Percentiles rank a stretch among this genome's conserved stretches.
These are phyloP conservation scores for Leptocoma aspasia DNA, from an alignment of 2,113 vertebrate species.

Conservation along the genomic window DNA sequence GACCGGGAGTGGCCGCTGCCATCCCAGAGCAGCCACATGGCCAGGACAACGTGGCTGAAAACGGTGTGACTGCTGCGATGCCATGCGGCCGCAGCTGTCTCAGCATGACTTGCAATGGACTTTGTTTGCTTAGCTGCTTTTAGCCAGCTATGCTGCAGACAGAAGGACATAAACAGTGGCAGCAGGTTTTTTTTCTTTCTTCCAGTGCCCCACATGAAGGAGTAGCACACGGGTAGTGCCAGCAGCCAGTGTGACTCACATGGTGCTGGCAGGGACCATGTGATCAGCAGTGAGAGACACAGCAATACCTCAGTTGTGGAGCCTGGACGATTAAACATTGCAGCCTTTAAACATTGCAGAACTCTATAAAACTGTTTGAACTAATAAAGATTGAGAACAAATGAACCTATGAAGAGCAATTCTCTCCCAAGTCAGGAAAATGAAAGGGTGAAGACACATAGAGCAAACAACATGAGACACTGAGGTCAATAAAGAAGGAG, in stretches of 20 bases:
- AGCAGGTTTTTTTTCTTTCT: neutral
- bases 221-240: neutral
- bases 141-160: neutral
- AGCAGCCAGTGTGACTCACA: neutral
- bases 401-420: neutral
- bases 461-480: neutral
- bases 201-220: neutral
- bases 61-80: fast-evolving
- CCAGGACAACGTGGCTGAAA: neutral
- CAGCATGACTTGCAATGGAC: neutral
- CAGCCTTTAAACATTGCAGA: neutral
- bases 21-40: neutral
- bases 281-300: neutral
- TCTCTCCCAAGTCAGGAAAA: neutral
- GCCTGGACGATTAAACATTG: too few species aligned
- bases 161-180: neutral
- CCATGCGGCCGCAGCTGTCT: neutral
- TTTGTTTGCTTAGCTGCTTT: neutral
- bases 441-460: neutral
- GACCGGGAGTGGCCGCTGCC: neutral
- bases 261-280: neutral
- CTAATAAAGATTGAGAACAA: neutral
- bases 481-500: neutral
- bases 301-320: neutral
- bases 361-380: neutral